phyloP scores from a whole-genome alignment of 2,888 invertebrate genomes.

The Pachliopta kotzebuea region DNA sequence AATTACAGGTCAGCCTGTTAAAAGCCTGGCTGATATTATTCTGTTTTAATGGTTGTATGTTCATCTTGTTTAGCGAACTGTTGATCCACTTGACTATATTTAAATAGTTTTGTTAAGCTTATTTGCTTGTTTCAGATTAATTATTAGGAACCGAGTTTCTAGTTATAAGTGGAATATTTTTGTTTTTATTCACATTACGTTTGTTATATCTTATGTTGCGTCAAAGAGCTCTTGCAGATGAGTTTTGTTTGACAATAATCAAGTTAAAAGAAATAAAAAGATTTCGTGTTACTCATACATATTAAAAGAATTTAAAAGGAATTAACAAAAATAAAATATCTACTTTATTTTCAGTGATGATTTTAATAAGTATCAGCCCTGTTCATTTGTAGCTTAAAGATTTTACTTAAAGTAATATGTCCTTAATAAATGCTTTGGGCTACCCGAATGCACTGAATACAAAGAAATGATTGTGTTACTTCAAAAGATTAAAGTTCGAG shows the following conservation, averaged over 20 bases:
- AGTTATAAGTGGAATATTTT: neutral
- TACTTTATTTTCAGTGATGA: too few relatives aligned
- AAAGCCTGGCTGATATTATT: conserved; percentile 7
- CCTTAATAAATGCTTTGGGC: neutral
- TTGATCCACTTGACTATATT: conserved; percentile 10
- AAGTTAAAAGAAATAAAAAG: too few relatives aligned
- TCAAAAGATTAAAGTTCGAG: neutral
- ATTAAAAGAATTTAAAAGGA: too few relatives aligned
- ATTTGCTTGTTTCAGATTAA: neutral
- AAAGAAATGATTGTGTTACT: conserved; percentile 1
- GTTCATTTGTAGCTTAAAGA: neutral
- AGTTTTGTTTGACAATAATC: too few relatives aligned
- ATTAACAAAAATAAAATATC: too few relatives aligned
- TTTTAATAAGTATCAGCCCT: too few relatives aligned
- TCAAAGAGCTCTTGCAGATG: too few relatives aligned
- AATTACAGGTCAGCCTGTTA: conserved; percentile 18
- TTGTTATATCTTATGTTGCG: neutral
- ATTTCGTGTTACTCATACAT: too few relatives aligned
- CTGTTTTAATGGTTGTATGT: conserved; percentile 15
- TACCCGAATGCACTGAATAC: neutral
- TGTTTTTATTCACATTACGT: neutral
- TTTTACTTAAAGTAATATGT: neutral
- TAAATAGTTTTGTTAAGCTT: neutral
- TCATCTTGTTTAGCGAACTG: conserved; percentile 12
- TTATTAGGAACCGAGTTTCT: neutral